Base-by-base conservation (phyloP, 2,113 vertebrate genomes). In the Labrus mixtus region DNA sequence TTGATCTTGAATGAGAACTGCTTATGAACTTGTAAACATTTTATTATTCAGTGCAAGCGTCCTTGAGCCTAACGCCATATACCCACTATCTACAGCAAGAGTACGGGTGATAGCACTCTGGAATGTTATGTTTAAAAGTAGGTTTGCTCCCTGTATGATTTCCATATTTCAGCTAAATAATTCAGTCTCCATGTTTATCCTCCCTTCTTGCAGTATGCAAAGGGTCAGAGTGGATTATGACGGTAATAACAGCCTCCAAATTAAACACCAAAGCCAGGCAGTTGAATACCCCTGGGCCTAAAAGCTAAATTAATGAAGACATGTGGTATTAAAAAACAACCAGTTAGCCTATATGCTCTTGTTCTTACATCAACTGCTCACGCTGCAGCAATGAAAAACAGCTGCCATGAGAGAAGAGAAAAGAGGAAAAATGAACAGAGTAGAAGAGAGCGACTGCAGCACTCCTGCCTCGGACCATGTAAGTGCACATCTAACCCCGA, bases 111-210 rank as follows among this genome's bases (percentile, higher is more conserved):
- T 20, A 15, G 39, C 75, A 33, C 7, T 64, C 41, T 72, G 39
- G 46, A 61, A 43, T 61, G 43, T 57, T 23, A 33, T 45, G 6
- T 55, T 16, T 54, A 57, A 0, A 71, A 68, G 39, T 22, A 37
- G 43, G 10, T 51, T 78, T 61, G 23, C 62, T 62, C 7, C 45
- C 54, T 39, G 41, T 71, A 25, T 12, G 15, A 77, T 76, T 85
- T 75, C 68, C 36, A 78, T 79, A 79, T 81, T 58, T 22, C 36
- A 33, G 36, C 61, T 70, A 71, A 86, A 87, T 87, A 78, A 87
- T 82, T 89, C 59, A 53, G 65, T 64, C 20, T 53, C 59, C 55
- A 50, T 82, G 75, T 84, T 89, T 70, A 60, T 76, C 25, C 45
- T 33, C 33, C 33, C 43, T 33, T 75, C 23, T 54, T 54, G 55